Conservation (phyloP, 2,113 vertebrate species). For the Micromys minutus region DNA sequence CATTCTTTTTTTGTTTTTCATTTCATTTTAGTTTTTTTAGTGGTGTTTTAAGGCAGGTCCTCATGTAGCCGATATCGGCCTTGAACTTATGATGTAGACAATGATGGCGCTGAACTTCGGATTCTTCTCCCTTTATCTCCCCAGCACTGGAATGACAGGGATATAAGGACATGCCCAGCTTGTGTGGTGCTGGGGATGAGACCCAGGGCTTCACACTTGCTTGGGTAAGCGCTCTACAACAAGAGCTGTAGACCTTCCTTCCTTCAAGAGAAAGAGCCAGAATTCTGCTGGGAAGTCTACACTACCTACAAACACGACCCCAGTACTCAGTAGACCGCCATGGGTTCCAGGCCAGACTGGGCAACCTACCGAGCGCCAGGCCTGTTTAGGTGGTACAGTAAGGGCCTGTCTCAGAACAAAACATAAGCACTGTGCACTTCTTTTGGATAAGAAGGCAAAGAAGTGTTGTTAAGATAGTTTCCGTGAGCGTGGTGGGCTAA, state of each 20-base stretch:
- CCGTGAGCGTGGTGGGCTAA: neutral
- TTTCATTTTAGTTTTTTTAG: neutral
- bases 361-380: neutral
- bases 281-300: neutral
- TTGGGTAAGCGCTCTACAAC: neutral
- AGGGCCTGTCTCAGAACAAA: neutral
- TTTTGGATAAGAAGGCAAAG: conserved; percentile 26
- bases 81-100: neutral
- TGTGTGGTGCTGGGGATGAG: neutral
- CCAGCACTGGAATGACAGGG: neutral
- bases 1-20: neutral
- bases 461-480: neutral
- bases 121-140: neutral
- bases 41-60: neutral
- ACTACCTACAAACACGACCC: neutral
- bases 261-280: neutral
- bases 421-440: neutral
- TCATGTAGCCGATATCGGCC: neutral
- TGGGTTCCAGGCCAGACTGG: neutral
- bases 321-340: neutral
- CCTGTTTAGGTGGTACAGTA: neutral
- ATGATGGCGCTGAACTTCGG: neutral
- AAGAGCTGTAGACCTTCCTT: neutral
- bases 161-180: neutral
- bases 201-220: neutral